These are phyloP conservation scores for Pomatostomus ruficeps DNA, from an alignment of 2,113 vertebrate species.

Conservation along the genomic window DNA sequence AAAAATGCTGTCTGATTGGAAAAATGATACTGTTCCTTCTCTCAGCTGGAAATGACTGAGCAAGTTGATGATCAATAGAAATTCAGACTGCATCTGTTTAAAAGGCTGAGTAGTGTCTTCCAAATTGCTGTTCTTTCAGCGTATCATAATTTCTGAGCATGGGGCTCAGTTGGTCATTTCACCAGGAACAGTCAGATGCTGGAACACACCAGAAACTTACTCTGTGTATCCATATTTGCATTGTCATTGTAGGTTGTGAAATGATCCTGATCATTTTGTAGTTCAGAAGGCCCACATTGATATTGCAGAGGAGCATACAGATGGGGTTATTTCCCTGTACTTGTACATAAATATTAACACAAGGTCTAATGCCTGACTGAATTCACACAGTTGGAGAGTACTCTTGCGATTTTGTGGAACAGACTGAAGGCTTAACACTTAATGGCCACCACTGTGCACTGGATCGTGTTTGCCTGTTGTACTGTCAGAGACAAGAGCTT, in stretches of 20 bases:
- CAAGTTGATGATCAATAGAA: not conserved
- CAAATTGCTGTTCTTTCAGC: not conserved
- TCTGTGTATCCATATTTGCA: not conserved
- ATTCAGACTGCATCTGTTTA: not conserved
- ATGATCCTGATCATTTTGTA: not conserved
- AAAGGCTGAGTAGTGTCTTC: not conserved
- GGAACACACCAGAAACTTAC: not conserved
- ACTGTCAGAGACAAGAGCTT: not conserved
- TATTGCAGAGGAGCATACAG: not conserved
- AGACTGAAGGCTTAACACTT: accelerated
- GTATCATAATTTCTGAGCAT: accelerated
- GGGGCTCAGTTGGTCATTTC: not conserved
- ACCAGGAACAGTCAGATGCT: not conserved
- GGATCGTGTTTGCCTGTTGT: not conserved
- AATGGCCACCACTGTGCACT: not conserved
- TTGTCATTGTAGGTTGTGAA: not conserved
- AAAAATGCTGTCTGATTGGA: not conserved
- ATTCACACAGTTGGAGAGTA: not conserved
- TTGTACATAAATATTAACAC: not conserved
- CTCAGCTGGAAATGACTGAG: not conserved
- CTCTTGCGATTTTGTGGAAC: not conserved
- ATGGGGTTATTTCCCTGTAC: not conserved
- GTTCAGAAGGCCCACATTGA: not conserved
- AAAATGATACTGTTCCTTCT: not conserved
- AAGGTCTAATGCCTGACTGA: not conserved